Evolutionary conservation across 2,888 invertebrate genomes (phyloP).

Genomic region (Heliconius ismenius): DNA sequence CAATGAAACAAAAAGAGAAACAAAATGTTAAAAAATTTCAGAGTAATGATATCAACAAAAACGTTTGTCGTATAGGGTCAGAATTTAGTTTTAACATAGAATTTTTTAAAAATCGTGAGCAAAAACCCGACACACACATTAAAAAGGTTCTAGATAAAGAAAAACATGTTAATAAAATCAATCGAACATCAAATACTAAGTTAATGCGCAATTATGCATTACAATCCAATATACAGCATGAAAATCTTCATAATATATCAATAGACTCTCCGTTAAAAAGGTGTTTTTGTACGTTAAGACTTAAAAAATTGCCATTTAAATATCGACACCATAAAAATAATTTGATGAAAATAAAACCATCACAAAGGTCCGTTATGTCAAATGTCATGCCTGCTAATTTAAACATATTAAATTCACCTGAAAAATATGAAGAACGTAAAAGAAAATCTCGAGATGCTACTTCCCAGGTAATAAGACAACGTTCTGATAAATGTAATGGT

Average conservation of each 20-base stretch:
- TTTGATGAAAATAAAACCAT: background rate
- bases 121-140: background rate
- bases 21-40: background rate
- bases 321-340: no score
- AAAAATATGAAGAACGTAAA: conserved; percentile 44
- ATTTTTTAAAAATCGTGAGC: conserved; percentile 43
- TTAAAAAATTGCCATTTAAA: conserved; percentile 41
- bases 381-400: conserved; percentile 37
- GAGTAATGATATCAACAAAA: conserved; percentile 24
- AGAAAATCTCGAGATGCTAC: conserved; percentile 28
- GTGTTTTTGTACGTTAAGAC: conserved; percentile 51
- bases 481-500: conserved; percentile 29
- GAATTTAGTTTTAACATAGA: conserved; percentile 47
- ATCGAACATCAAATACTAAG: conserved; percentile 5
- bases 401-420: conserved; percentile 45
- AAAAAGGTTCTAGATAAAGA: background rate
- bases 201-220: background rate
- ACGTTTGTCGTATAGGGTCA: conserved; percentile 45
- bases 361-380: background rate
- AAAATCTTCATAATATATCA: conserved; percentile 43
- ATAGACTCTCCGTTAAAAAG: conserved; percentile 46
- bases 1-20: background rate
- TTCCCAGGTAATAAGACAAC: conserved; percentile 23
- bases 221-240: conserved; percentile 26
- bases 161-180: background rate